Evolutionary conservation across 2,888 invertebrate species (phyloP), one percentile per base, ranked within the genome.

Genomic region (Drosophila setosimentum): DNA sequence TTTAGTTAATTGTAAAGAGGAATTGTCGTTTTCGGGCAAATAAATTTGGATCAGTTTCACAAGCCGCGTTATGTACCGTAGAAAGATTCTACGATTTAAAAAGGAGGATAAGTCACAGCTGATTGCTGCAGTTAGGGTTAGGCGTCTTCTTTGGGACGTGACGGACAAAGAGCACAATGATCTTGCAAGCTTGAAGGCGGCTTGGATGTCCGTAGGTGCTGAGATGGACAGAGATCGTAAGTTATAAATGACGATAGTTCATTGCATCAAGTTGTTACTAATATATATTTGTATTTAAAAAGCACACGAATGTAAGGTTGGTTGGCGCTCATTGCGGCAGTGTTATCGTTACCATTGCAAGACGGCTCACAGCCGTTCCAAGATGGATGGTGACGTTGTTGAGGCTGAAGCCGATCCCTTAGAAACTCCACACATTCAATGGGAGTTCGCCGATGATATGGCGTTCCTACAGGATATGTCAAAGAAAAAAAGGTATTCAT

Each of bases 381-480:
- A 62, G 2, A 11, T 33, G 0, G 55, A 71, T 5, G 45, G 10
- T 21, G 49, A 27, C 6, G 57, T 49, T 3, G 13, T 35, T 30
- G 30, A 29, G 10, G 64, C 48, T 21, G 77, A 75, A 24, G 27
- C 67, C 1, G 78, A 78, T 40, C 78, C 78, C 11, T 40, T 78
- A n/a, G 71, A 71, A 53, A 65, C 80, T 0, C 49, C 58, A 4
- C 45, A 71, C 1, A 80, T 78, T 59, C 60, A 76, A 32, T 78
- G 78, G 78, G 64, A 76, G 30, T 78, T 80, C 32, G 80, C 76
- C 3, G 53, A 71, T 30, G 63, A 80, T n/a, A 80, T 78, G 80
- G 61, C 54, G 3, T 78, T 78, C 18, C 18, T 78, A 4, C 67
- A 65, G 27, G 61, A 78, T 13, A 29, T 76, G 10, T 29, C 58